Conservation (phyloP, 2,113 vertebrate genomes). For the Poecilia latipinna region DNA sequence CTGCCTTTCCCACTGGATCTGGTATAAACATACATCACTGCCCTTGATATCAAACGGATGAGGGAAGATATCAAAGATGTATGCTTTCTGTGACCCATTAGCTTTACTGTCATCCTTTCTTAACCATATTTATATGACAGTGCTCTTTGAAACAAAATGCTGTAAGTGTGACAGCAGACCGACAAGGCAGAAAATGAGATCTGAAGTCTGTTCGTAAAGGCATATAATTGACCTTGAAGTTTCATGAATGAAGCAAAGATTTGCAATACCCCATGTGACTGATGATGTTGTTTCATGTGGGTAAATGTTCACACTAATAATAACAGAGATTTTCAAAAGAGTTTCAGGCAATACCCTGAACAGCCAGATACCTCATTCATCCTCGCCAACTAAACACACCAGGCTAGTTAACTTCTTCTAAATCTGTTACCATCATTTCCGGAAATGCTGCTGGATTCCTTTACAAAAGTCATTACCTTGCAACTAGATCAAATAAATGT, state of each 20-base stretch:
- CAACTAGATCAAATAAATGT: not conserved
- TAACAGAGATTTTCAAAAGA: slow-evolving; percentile 27
- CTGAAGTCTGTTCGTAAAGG: slow-evolving; percentile 30
- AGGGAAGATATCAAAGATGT: not conserved
- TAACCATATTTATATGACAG: slow-evolving; percentile 8
- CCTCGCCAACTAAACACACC: slow-evolving; percentile 42
- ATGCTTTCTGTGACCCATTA: slow-evolving; percentile 7
- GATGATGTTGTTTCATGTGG: slow-evolving; percentile 14
- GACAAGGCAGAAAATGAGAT: slow-evolving; percentile 31
- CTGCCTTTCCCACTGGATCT: not conserved
- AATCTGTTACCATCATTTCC: slow-evolving; percentile 37
- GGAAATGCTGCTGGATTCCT: not conserved
- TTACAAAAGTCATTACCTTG: slow-evolving; percentile 1
- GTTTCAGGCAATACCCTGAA: slow-evolving; percentile 11
- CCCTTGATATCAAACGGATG: not conserved
- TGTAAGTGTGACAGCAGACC: slow-evolving; percentile 24
- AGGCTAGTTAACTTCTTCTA: slow-evolving; percentile 15
- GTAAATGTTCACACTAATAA: slow-evolving; percentile 17
- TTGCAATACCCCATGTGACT: slow-evolving; percentile 21
- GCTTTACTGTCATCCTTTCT: slow-evolving; percentile 16
- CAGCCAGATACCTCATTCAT: slow-evolving; percentile 27
- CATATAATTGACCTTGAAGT: slow-evolving; percentile 34
- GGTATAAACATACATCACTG: not conserved
- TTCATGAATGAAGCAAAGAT: slow-evolving; percentile 17
- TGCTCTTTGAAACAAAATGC: slow-evolving; percentile 31